Evolutionary conservation across 2,797 vertebrate species (phyloP).

Genomic region (Pterois miles): DNA sequence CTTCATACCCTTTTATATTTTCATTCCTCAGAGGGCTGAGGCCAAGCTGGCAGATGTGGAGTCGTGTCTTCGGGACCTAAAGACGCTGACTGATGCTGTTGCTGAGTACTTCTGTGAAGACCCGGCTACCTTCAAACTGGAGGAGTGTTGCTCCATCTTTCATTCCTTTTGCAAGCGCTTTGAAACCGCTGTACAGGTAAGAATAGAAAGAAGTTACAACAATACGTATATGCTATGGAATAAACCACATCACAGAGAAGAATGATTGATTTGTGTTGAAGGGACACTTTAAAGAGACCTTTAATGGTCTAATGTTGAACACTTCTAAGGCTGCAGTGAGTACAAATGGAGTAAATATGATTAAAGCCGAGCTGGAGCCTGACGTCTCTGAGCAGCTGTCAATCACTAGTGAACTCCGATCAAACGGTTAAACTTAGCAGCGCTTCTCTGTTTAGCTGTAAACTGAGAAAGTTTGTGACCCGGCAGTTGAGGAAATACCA

Average conservation of each 20-base stretch:
- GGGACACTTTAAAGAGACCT: not conserved
- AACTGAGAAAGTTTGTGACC: too few species aligned
- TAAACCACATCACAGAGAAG: not conserved
- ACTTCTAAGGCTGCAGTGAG: not conserved
- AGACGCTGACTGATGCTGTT: conserved; percentile 63
- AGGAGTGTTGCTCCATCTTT: conserved; percentile 87
- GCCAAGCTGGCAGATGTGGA: conserved; percentile 68
- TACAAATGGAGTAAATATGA: too few species aligned
- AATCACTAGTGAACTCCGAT: too few species aligned
- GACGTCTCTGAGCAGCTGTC: too few species aligned
- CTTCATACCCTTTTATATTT: not conserved
- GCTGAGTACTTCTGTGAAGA: conserved; percentile 88
- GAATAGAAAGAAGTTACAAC: not conserved
- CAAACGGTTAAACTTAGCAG: too few species aligned
- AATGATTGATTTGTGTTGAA: not conserved
- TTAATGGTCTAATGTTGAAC: not conserved
- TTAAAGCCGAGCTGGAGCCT: too few species aligned
- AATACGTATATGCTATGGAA: not conserved
- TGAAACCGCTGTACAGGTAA: conserved; percentile 80
- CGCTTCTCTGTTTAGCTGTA: too few species aligned
- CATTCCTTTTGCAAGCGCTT: conserved; percentile 86
- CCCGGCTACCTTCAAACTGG: conserved; percentile 79
- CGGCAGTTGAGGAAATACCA: too few species aligned
- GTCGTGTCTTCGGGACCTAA: conserved; percentile 66
- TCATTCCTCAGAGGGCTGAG: conserved; percentile 76